phyloP scores from a whole-genome alignment of 1,140 invertebrate species.

The Scaptomyza graminum region DNA sequence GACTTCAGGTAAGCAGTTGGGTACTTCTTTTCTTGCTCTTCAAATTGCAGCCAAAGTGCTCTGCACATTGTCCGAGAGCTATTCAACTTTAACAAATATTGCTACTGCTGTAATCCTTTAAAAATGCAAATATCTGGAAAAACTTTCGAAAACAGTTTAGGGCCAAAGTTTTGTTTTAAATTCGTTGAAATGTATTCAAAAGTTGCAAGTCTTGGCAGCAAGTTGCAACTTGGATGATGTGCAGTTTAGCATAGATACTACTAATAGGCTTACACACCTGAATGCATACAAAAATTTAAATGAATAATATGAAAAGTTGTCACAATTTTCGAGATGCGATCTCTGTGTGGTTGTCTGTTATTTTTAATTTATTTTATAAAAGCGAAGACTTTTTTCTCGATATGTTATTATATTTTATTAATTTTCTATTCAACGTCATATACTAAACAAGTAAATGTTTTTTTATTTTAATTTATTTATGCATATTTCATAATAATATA shows the following conservation, averaged over 20 bases:
- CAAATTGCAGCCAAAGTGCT: background rate
- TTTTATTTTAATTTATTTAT: no score
- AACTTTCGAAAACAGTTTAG: slow-evolving; percentile 15
- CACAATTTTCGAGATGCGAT: background rate
- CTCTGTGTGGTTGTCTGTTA: background rate
- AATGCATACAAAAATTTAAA: background rate
- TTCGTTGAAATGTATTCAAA: slow-evolving; percentile 9
- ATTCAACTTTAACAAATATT: background rate
- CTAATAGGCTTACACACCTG: background rate
- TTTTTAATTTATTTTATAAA: no score
- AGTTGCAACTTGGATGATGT: background rate
- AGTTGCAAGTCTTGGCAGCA: slow-evolving; percentile 9
- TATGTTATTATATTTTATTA: no score
- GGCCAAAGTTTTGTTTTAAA: slow-evolving; percentile 26
- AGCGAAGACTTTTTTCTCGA: no score
- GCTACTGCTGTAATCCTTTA: slow-evolving; percentile 11
- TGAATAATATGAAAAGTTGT: background rate
- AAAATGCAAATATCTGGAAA: slow-evolving; percentile 6
- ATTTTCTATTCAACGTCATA: no score
- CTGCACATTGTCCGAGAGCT: background rate
- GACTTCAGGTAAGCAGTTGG: slow-evolving; percentile 10
- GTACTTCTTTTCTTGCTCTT: background rate
- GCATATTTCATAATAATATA: no score
- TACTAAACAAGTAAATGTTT: no score
- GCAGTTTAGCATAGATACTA: background rate